Evolutionary conservation across 2,113 vertebrate genomes (phyloP).

Genomic region (Bucco capensis): DNA sequence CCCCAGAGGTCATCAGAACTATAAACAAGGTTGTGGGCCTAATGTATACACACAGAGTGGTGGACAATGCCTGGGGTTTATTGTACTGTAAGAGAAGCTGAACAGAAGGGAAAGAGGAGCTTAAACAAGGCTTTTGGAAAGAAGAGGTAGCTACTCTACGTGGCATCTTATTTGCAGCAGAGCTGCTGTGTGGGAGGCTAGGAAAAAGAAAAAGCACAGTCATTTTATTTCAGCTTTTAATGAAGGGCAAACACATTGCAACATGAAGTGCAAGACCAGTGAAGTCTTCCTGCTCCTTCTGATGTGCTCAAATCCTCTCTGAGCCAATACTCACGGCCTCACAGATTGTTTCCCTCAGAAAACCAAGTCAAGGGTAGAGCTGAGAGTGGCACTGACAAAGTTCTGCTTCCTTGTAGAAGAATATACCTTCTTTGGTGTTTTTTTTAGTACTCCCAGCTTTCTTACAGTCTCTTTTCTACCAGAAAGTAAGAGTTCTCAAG

Average conservation of each 20-base stretch:
- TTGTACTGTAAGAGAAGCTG: not conserved
- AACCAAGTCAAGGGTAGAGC: not conserved
- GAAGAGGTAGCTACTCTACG: not conserved
- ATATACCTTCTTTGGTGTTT: not conserved
- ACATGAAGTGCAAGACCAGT: not conserved
- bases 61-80: not conserved
- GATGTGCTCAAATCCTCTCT: not conserved
- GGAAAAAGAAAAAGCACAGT: not conserved
- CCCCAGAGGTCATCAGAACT: not conserved
- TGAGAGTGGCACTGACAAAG: not conserved
- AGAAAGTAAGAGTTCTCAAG: not conserved
- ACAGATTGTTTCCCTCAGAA: not conserved
- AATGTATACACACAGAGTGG: not conserved
- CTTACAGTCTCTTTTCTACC: not conserved
- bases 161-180: not conserved
- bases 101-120: constrained; percentile 32
- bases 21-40: not conserved
- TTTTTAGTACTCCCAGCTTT: not conserved
- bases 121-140: constrained; percentile 8
- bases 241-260: not conserved
- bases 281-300: not conserved
- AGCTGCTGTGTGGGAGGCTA: not conserved
- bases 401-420: not conserved
- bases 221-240: not conserved
- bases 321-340: not conserved